A percentile compares a stretch with the other conserved stretches of the same genome.
Conservation (phyloP, 2,888 invertebrate genomes). For the Caradrina clavipalpis region DNA sequence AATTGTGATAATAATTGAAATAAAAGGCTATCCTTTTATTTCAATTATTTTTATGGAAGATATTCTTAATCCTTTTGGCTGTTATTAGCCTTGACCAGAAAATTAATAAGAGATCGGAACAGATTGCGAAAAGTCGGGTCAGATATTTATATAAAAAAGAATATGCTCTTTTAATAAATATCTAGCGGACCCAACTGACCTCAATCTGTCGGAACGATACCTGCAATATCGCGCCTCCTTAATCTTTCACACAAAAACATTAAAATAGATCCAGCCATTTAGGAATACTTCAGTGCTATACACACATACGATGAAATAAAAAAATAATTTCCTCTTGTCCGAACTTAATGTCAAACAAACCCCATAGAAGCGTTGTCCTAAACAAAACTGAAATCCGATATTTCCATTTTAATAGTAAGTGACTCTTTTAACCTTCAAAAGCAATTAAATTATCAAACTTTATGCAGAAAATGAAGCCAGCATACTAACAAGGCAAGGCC, state of each 20-base stretch:
- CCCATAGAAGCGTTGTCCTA: background rate
- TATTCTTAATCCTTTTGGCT: too few species aligned
- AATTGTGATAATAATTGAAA: too few species aligned
- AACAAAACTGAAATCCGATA: background rate
- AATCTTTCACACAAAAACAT: too few species aligned
- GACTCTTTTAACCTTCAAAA: slow-evolving; percentile 21
- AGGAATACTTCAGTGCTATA: too few species aligned
- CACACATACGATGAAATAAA: background rate
- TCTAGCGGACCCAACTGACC: too few species aligned
- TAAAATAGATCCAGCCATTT: too few species aligned
- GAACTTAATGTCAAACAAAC: background rate
- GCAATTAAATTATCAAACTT: slow-evolving; percentile 20
- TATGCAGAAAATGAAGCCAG: slow-evolving; percentile 23
- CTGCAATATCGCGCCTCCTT: too few species aligned
- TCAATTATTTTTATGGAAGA: too few species aligned
- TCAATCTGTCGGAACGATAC: too few species aligned
- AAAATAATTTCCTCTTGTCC: background rate
- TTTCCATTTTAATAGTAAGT: slow-evolving; percentile 5
- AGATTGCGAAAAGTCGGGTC: too few species aligned
- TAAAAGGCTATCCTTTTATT: too few species aligned
- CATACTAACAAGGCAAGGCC: slow-evolving; percentile 25
- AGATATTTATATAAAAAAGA: too few species aligned
- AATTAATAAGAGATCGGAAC: background rate
- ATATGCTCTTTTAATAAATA: background rate
- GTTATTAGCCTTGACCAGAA: background rate